Base-by-base conservation (phyloP, 2,797 vertebrate species). In the Acanthiza pusilla region DNA sequence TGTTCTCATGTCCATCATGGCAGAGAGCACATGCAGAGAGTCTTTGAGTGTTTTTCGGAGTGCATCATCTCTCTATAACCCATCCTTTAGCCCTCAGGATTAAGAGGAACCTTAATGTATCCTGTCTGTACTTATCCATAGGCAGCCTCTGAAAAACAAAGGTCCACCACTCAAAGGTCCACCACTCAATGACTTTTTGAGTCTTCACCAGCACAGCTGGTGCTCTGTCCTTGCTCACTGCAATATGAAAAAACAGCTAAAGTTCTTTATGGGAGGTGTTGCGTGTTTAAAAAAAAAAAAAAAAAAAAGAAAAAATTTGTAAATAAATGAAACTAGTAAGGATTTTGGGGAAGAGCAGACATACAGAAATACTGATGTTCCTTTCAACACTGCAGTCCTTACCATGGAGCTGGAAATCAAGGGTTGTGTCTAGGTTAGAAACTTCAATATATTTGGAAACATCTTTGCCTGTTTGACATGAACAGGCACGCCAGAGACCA, bases 31-130 rank as follows among this genome's bases (percentile, higher is more conserved):
- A 40, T 30, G 30, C 13, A 57, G 51, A 32, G 18, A 34, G 29
- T 34, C 13, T 72, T 16, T n/a, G 30, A 22, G 4, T 42, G 34
- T 3, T 26, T 45, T 45, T 75, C 21, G 16, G 19, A 16, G 5
- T 29, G 51, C 43, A 16, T 63, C 18, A 21, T 12, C 8, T 54
- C 29, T 45, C 8, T 82, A 18, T 43, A 87, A 38, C 4, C 18
- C 30, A 47, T 19, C 43, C 26, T 42, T 54, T 66, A 38, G 11
- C 16, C 11, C 10, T 42, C 0, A 0, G 16, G 10, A 14, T 34
- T 55, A 26, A 58, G 43, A 38, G 4, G 21, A 30, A 42, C 13
- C 14, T 42, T 58, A 19, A 10, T 40, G 43, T 27, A 4, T 20
- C 25, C 53, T 45, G 43, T 32, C 43, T 47, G 16, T 11, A 12